These are phyloP conservation scores for Lasius platythorax DNA, from an alignment of 2,888 invertebrate genomes.

Conservation along the genomic window DNA sequence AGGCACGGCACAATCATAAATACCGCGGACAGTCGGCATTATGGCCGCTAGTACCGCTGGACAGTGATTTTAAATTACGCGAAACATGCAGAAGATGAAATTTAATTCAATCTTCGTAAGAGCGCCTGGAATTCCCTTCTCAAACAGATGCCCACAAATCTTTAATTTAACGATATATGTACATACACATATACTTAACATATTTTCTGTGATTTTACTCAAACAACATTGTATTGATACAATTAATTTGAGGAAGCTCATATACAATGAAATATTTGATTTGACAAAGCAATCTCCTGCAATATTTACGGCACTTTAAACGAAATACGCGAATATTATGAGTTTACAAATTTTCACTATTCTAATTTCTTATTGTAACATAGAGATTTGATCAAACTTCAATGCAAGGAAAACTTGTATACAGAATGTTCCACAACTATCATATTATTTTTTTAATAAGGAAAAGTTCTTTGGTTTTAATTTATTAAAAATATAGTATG, in stretches of 20 bases:
- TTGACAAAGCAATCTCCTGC: background rate
- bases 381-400: background rate
- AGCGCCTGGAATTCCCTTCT: background rate
- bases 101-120: slow-evolving; percentile 63
- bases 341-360: background rate
- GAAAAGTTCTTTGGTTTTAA: background rate
- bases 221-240: background rate
- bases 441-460: background rate
- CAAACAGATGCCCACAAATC: background rate
- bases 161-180: background rate
- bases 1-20: slow-evolving; percentile 61
- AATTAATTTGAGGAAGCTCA: slow-evolving; percentile 8
- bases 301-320: background rate
- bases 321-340: background rate
- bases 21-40: slow-evolving; percentile 58
- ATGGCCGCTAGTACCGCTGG: slow-evolving; percentile 44
- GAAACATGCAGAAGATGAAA: slow-evolving; percentile 55
- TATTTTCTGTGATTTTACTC: slow-evolving; percentile 3
- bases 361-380: background rate
- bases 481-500: background rate
- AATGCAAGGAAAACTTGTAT: background rate
- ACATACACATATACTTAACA: background rate
- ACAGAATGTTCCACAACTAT: background rate
- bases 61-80: slow-evolving; percentile 68
- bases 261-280: background rate